A percentile compares a stretch with the other conserved stretches of the same genome.
These are phyloP conservation scores for Chaetura pelagica DNA, from an alignment of 2,113 vertebrate genomes.

Conservation along the genomic window DNA sequence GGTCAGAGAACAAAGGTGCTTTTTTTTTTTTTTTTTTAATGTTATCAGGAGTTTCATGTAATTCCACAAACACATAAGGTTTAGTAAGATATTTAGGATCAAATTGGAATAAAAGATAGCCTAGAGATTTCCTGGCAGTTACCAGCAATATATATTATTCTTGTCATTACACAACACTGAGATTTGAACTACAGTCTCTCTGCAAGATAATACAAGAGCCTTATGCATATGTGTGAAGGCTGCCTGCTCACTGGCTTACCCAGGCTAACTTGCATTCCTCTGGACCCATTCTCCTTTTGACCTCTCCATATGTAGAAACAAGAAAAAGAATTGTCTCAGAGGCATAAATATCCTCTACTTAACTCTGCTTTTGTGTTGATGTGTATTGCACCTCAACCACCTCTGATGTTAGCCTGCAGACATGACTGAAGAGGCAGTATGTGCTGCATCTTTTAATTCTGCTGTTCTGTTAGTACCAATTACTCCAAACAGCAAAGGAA, in stretches of 20 bases:
- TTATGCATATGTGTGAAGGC: not conserved
- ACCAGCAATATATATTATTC: not conserved
- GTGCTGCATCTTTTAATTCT: not conserved
- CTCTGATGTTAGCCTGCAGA: not conserved
- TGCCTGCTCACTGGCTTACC: not conserved
- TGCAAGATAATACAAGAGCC: not conserved
- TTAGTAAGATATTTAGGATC: not conserved
- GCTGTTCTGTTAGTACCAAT: not conserved
- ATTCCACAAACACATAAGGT: not conserved
- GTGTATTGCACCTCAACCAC: not conserved
- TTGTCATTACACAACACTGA: not conserved
- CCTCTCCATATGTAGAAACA: not conserved
- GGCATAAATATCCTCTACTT: not conserved
- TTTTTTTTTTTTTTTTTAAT: not conserved
- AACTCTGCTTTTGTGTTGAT: not conserved
- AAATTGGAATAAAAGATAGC: not conserved
- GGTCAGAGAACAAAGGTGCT: not conserved
- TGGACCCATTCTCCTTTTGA: accelerated
- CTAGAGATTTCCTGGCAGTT: not conserved
- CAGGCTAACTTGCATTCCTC: not conserved
- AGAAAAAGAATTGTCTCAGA: not conserved
- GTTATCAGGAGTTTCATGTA: not conserved
- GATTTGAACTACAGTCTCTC: not conserved
- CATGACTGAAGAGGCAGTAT: not conserved
- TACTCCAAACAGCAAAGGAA: not conserved